Base-by-base conservation (phyloP, 2,888 invertebrate genomes). In the Agrotis ipsilon region DNA sequence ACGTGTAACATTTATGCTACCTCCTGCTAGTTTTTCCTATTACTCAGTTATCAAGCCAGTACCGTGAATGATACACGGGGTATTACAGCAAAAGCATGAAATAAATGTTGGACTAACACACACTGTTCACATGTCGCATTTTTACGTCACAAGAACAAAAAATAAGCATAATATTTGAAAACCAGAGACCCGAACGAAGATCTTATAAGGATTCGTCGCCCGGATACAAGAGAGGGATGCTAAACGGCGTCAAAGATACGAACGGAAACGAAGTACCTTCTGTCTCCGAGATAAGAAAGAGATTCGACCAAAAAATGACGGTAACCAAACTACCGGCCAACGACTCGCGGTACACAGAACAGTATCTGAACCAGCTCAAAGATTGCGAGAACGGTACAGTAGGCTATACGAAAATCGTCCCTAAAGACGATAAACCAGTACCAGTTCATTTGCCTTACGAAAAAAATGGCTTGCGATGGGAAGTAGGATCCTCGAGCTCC, bases 261-360 rank as follows among this genome's bases (percentile, higher is more conserved):
- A 97, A 97, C 87, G 97, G 97, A 19, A 97, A 97, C 86, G 96
- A 96, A 80, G 94, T 96, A 74, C 96, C 96, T 4, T 96, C 97
- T 7, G 97, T 97, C 7, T 96, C 97, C 2, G 97, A 97, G 83
- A 96, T 97, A 68, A 91, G 97, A 72, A 96, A 96, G 85, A 94
- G 96, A 80, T 97, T 97, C 89, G 97, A 97, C 87, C 82, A 90
- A 5, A 96, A 96, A 88, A 96, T 96, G 96, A 91, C 96, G 0
- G 96, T 95, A 6, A 96, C 96, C 1, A 95, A 95, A 86, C 89
- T 96, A 57, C 96, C 96, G 1, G 89, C 94, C 7, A 94, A 96
- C 80, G 96, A 96, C 45, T 75, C 91, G 39, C 89, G 92, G 84
- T 94, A 92, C 78, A 86, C 90, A 49, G 96, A 95, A 76, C 94